Conservation (phyloP, 2,888 invertebrate genomes). For the Xanthostigma xanthostigma region DNA sequence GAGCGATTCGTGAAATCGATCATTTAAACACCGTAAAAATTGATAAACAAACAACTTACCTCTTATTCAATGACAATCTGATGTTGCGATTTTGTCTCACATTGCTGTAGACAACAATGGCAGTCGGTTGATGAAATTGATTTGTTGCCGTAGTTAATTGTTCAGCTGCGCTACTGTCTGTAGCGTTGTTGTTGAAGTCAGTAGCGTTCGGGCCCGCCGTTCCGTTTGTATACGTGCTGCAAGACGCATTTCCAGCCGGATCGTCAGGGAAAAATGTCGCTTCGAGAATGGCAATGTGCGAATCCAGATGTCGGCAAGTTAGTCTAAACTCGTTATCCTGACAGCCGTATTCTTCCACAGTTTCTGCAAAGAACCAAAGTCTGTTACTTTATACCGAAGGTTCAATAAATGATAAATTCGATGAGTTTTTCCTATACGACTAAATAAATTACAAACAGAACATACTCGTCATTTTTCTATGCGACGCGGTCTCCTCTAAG, state of each 20-base stretch:
- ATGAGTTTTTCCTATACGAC: too few species aligned
- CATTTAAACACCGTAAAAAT: neutral
- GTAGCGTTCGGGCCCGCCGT: neutral
- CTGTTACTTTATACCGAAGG: neutral
- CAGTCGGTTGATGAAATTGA: conserved; percentile 27
- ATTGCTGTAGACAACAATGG: conserved; percentile 27
- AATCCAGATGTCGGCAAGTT: conserved; percentile 45
- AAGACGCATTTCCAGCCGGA: conserved; percentile 6
- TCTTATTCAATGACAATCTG: conserved; percentile 34
- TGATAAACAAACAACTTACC: conserved; percentile 27
- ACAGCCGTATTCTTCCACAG: conserved; percentile 46
- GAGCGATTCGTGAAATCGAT: too few species aligned
- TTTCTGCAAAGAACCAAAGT: conserved; percentile 35
- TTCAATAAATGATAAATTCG: neutral
- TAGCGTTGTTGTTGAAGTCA: neutral
- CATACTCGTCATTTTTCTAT: too few species aligned
- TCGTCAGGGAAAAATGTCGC: conserved; percentile 38
- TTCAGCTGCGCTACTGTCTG: neutral
- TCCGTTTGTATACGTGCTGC: conserved; percentile 1
- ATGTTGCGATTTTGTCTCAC: conserved; percentile 23
- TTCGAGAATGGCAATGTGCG: conserved; percentile 46
- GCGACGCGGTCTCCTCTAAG: too few species aligned
- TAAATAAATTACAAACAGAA: too few species aligned
- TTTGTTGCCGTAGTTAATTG: conserved; percentile 13
- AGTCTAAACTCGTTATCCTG: conserved; percentile 42